A percentile compares a stretch with the other conserved stretches of the same genome.
These are phyloP conservation scores for Cepphus grylle DNA, from an alignment of 2,113 vertebrate genomes.

Conservation along the genomic window DNA sequence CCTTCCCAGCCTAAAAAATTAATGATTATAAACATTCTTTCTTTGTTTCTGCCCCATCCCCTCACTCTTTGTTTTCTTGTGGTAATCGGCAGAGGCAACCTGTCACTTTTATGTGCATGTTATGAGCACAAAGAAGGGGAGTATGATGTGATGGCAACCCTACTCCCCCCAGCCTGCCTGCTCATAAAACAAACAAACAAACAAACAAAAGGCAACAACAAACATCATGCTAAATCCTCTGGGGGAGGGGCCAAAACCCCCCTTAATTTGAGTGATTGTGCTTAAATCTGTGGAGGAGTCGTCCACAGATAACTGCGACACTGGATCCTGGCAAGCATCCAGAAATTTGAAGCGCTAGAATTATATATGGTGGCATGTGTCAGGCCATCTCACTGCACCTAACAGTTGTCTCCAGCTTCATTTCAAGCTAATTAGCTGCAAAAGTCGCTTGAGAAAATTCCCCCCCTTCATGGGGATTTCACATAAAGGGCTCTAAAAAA, in stretches of 20 bases:
- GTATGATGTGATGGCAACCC: neutral
- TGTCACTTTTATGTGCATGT: neutral
- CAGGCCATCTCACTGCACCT: neutral
- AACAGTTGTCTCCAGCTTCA: slow-evolving; percentile 36
- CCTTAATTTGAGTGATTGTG: neutral
- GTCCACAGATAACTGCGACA: neutral
- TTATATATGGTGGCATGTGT: slow-evolving; percentile 23
- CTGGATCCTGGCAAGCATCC: neutral
- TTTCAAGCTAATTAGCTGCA: slow-evolving; percentile 47
- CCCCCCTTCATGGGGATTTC: slow-evolving; percentile 2
- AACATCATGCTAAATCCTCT: neutral
- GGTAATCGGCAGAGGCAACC: neutral
- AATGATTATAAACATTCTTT: slow-evolving; percentile 13
- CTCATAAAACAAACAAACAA: neutral
- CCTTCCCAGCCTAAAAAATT: slow-evolving; percentile 27
- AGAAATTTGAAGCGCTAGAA: neutral
- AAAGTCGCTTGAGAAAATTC: slow-evolving; percentile 37
- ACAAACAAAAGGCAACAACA: neutral
- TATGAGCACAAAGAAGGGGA: neutral
- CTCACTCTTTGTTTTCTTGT: neutral
- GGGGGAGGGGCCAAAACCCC: neutral
- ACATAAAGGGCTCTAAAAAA: neutral
- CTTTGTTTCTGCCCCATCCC: neutral
- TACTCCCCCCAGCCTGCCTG: neutral
- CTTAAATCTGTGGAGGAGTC: neutral